Evolutionary conservation across 2,888 invertebrate genomes (phyloP).

Genomic region (Xanthia icteritia): DNA sequence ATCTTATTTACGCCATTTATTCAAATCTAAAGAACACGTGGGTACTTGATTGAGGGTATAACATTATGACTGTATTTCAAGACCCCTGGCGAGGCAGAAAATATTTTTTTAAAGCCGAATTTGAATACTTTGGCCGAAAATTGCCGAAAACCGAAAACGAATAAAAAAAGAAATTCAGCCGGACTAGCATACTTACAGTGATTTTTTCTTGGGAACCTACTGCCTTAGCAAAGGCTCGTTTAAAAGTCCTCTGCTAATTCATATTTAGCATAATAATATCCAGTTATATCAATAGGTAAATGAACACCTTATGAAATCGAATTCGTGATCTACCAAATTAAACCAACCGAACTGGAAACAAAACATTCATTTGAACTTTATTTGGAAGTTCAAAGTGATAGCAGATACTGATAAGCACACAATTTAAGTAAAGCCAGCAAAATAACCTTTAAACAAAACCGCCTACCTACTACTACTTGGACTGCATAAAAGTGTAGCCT

Average conservation of each 20-base stretch:
- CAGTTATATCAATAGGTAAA: background rate
- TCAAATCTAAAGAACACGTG: background rate
- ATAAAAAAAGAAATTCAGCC: too few species aligned
- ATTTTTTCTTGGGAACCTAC: background rate
- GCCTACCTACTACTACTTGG: background rate
- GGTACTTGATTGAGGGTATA: background rate
- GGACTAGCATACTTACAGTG: background rate
- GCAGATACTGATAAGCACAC: constrained; percentile 8
- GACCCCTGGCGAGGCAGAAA: background rate
- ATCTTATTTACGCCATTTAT: too few species aligned
- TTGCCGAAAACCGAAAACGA: background rate
- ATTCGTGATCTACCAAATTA: constrained; percentile 19
- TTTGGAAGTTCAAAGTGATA: constrained; percentile 35
- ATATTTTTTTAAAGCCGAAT: background rate
- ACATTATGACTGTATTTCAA: background rate
- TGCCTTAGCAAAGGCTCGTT: background rate
- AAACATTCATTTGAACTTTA: constrained; percentile 34
- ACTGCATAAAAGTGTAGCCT: too few species aligned
- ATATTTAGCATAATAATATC: background rate
- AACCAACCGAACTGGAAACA: constrained; percentile 9
- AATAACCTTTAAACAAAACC: background rate
- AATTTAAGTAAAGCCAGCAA: background rate
- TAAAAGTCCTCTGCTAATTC: background rate
- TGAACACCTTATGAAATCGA: background rate
- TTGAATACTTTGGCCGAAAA: background rate